These are phyloP conservation scores for Chionomys nivalis DNA, from an alignment of 2,113 vertebrate genomes.

Conservation along the genomic window DNA sequence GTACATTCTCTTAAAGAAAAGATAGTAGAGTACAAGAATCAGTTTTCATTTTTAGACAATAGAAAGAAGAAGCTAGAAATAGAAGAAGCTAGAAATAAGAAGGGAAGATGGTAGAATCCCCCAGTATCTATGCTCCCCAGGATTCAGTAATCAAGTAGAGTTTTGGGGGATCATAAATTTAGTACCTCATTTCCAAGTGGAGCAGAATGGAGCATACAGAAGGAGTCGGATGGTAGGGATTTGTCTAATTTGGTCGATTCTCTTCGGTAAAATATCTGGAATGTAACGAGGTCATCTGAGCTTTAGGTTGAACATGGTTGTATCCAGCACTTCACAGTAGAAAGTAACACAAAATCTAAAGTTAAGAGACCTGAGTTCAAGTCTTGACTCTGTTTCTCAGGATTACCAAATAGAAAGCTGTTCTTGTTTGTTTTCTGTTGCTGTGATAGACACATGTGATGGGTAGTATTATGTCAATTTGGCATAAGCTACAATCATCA, in stretches of 20 bases:
- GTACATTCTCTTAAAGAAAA: neutral
- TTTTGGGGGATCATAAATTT: fast-evolving
- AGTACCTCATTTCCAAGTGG: fast-evolving
- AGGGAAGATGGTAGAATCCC: neutral
- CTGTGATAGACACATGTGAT: neutral
- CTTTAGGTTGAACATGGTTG: fast-evolving
- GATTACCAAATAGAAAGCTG: neutral
- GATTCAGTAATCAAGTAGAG: neutral
- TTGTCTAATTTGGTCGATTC: neutral
- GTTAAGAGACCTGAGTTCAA: neutral
- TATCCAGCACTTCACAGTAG: neutral
- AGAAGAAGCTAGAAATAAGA: neutral
- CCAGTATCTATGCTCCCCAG: neutral
- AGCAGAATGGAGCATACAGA: too few relatives aligned
- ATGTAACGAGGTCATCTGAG: neutral
- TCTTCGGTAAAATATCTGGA: neutral
- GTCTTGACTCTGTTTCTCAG: neutral
- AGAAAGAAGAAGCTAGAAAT: neutral
- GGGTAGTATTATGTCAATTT: neutral
- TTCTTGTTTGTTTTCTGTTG: neutral
- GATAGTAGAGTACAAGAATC: neutral
- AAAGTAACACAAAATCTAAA: neutral
- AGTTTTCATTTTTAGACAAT: neutral
- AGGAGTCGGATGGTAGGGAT: neutral
- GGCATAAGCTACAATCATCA: neutral